Evolutionary conservation across 2,113 vertebrate species (phyloP).

Genomic region (Tinamus guttatus): DNA sequence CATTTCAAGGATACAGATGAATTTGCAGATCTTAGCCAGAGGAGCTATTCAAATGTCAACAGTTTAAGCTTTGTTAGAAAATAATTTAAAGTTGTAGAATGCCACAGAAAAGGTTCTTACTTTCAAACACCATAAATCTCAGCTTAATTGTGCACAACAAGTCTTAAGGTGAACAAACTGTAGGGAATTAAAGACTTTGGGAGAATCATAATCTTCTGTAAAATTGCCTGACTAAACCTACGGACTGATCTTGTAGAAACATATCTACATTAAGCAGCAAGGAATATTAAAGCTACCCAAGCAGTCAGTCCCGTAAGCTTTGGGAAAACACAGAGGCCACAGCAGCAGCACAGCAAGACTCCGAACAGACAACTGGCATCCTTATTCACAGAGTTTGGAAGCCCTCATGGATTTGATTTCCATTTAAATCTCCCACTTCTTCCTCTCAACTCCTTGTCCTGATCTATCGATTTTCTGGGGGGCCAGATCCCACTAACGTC

Average conservation of each 20-base stretch:
- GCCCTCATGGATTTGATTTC: background rate
- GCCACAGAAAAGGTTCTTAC: background rate
- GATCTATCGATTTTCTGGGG: background rate
- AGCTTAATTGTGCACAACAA: background rate
- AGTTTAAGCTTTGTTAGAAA: slow-evolving; percentile 27
- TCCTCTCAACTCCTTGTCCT: background rate
- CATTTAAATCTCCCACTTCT: background rate
- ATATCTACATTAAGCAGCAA: background rate
- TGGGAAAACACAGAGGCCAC: background rate
- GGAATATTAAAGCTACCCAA: background rate
- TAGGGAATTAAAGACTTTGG: background rate
- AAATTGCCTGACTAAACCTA: background rate
- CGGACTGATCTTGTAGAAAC: background rate
- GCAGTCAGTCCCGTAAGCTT: background rate
- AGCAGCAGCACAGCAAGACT: background rate
- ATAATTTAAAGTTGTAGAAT: background rate
- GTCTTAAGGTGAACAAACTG: background rate
- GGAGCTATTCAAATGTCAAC: slow-evolving; percentile 29
- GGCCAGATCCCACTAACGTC: background rate
- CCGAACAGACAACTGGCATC: background rate
- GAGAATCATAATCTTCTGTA: background rate
- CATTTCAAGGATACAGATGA: slow-evolving; percentile 16
- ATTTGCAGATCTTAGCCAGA: slow-evolving; percentile 16
- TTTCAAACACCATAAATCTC: background rate
- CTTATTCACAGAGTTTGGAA: background rate